phyloP scores from a whole-genome alignment of 1,140 invertebrate species.

The Macrosteles quadrilineatus region DNA sequence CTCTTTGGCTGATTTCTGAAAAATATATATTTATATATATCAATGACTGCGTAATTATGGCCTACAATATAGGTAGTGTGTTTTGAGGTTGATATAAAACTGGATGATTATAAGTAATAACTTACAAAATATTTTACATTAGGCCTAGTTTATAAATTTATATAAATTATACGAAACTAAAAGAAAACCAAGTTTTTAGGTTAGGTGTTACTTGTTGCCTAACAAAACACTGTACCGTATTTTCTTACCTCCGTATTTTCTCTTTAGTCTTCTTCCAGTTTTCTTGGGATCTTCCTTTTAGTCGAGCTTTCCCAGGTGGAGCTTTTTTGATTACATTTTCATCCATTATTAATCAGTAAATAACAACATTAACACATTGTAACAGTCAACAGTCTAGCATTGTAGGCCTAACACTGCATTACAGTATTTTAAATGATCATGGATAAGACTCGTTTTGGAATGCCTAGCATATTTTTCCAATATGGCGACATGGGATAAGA shows the following conservation, averaged over 20 bases:
- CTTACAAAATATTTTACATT: not conserved
- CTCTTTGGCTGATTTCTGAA: not conserved
- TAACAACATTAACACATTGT: not conserved
- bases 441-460: slow-evolving; percentile 1
- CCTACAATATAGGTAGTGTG: too few species aligned
- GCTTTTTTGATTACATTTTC: not conserved
- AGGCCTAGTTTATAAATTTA: not conserved
- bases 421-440: not conserved
- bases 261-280: not conserved
- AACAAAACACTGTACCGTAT: too few species aligned
- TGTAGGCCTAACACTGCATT: not conserved
- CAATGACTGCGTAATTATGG: too few species aligned
- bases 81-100: too few species aligned
- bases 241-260: too few species aligned
- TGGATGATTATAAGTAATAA: not conserved
- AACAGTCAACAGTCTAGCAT: not conserved
- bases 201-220: not conserved
- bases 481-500: not conserved
- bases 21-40: not conserved
- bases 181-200: not conserved
- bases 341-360: not conserved
- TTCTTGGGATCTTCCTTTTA: not conserved
- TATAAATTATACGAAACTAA: not conserved
- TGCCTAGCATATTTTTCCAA: not conserved
- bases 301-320: not conserved